phyloP scores from a whole-genome alignment of 2,113 vertebrate genomes.

The Mus spicilegus region DNA sequence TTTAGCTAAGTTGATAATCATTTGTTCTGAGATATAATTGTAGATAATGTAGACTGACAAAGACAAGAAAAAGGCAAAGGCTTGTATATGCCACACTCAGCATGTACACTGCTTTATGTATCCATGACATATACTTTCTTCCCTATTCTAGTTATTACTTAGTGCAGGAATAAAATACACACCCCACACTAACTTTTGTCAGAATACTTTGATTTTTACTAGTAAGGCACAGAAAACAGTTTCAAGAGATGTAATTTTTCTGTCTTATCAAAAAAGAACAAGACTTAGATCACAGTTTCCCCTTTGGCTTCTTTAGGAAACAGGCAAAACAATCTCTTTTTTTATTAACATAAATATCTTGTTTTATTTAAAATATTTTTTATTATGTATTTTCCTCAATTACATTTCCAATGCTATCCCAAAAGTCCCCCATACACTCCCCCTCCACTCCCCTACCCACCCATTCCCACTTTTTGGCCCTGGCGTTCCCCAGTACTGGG shows the following conservation, averaged over 20 bases:
- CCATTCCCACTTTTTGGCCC: no score
- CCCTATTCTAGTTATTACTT: neutral
- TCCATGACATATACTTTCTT: neutral
- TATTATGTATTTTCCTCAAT: no score
- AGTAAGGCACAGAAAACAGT: neutral
- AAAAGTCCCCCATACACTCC: no score
- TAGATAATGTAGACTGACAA: constrained; percentile 51
- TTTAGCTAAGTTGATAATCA: constrained; percentile 53
- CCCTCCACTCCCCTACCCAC: no score
- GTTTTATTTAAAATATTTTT: no score
- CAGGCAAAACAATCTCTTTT: neutral
- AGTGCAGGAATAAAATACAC: neutral
- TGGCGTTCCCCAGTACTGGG: no score
- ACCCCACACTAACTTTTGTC: neutral
- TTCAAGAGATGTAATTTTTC: neutral
- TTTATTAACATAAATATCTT: no score
- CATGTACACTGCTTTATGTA: neutral
- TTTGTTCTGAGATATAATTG: constrained; percentile 68
- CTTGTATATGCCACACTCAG: constrained; percentile 27
- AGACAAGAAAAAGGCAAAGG: constrained; percentile 46
- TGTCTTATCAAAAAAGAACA: neutral
- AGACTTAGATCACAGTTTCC: neutral
- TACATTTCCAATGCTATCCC: no score
- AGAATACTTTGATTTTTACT: neutral
- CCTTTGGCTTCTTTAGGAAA: neutral